Evolutionary conservation across 2,113 vertebrate species (phyloP).

Genomic region (Onychostoma macrolepis): DNA sequence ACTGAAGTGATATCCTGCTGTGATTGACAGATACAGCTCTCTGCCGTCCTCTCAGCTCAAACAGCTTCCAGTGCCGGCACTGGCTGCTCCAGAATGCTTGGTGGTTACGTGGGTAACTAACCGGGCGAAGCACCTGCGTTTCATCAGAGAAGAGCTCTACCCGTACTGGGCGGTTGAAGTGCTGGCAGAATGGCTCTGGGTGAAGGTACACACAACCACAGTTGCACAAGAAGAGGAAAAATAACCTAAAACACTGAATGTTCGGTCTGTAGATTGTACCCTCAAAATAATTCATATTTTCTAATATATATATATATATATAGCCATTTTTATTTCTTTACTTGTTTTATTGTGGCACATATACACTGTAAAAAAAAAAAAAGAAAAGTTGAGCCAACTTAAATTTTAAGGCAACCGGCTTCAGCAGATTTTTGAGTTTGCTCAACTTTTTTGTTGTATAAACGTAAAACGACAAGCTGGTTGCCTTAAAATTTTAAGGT

Average conservation of each 20-base stretch:
- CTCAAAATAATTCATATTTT: too few species aligned
- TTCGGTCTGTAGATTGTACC: too few species aligned
- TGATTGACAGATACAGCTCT: conserved; percentile 79
- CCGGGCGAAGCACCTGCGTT: conserved; percentile 86
- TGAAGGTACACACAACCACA: conserved; percentile 82
- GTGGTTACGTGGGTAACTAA: conserved; percentile 96
- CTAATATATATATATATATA: too few species aligned
- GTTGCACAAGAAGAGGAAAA: background rate
- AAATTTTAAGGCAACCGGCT: too few species aligned
- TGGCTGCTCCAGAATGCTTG: conserved; percentile 84
- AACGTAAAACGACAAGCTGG: too few species aligned
- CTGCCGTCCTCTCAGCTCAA: conserved; percentile 86
- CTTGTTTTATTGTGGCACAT: too few species aligned
- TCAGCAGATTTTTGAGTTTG: too few species aligned
- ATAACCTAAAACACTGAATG: background rate
- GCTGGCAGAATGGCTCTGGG: conserved; percentile 92
- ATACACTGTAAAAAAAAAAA: too few species aligned
- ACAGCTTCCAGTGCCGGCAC: conserved; percentile 79
- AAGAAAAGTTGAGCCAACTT: too few species aligned
- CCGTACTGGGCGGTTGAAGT: conserved; percentile 87
- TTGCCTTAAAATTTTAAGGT: too few species aligned
- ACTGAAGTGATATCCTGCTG: background rate
- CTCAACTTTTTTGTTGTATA: too few species aligned
- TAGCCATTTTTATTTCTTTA: too few species aligned
- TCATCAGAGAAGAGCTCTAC: conserved; percentile 89